Evolutionary conservation across 2,888 invertebrate genomes (phyloP), one percentile per base, ranked within the genome.

Genomic region (Atethmia centrago): DNA sequence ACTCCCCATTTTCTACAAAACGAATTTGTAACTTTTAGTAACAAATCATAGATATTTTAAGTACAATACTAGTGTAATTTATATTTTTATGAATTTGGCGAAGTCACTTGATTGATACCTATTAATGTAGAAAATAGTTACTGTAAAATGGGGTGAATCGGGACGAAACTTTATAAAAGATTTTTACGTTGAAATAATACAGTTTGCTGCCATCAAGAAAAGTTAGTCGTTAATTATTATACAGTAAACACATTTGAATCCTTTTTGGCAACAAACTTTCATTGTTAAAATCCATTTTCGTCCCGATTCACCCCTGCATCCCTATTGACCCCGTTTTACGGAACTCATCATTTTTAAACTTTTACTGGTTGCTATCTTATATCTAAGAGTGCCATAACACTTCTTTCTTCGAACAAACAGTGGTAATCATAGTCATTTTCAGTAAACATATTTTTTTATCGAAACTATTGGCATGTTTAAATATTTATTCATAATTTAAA

Each of bases 401-500:
- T 73, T 63, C 45, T 68, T 68, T 31, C 61, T 74, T 45, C 14
- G 36, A 79, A 72, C 56, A 69, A 67, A 71, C 69, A 65, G 61
- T 71, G 65, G 79, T 67, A 59, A 53, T 58, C 63, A 25, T 74
- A 79, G 79, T 80, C 12, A 73, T 71, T 79, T 79, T 80, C 51
- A 80, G 70, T 74, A 82, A 80, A 72, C 75, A 71, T 79, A 58
- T 71, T 77, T 64, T 36, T 74, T 21, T 74, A 56, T 73, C 59
- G 53, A 64, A 73, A 58, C 55, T 62, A 89, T 88, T 89, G 90
- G 89, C 90, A 88, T 87, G 82, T 85, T 87, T 84, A 77, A 82
- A 80, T 90, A 90, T 90, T 89, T 91, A 91, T 90, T 88, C 87
- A 85, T 89, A 90, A 85, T 86, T 86, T 87, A 89, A 86, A 87